These are phyloP conservation scores for Enoplolaimus lenunculus DNA, from an alignment of 2,888 invertebrate species.

Conservation along the genomic window DNA sequence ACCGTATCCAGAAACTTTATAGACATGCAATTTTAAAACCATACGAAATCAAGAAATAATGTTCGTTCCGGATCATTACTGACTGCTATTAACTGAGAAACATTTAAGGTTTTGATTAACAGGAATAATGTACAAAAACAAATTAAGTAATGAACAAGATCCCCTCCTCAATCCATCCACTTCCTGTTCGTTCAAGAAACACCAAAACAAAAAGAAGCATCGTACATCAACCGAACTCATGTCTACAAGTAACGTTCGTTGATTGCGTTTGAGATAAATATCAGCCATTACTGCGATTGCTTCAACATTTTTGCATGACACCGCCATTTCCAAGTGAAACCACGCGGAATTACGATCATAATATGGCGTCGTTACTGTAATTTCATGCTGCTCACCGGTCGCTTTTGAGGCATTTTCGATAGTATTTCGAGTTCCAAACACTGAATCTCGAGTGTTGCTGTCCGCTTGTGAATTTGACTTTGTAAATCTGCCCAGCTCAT, in stretches of 20 bases:
- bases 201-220: too few relatives aligned
- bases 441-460: background rate
- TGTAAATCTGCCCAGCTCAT: conserved; percentile 47
- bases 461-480: background rate
- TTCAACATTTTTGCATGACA: conserved; percentile 47
- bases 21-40: too few relatives aligned
- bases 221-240: background rate
- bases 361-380: background rate
- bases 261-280: conserved; percentile 43
- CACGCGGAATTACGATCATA: conserved; percentile 47
- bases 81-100: too few relatives aligned
- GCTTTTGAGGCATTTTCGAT: conserved; percentile 23
- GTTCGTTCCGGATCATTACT: too few relatives aligned
- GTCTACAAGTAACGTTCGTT: background rate
- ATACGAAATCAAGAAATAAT: too few relatives aligned
- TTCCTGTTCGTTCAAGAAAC: too few relatives aligned
- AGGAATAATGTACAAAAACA: too few relatives aligned
- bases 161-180: too few relatives aligned
- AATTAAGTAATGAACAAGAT: too few relatives aligned
- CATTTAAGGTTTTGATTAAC: too few relatives aligned
- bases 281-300: conserved; percentile 46
- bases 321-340: conserved; percentile 48
- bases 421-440: conserved; percentile 22
- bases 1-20: too few relatives aligned
- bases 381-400: background rate